Percentiles rank a stretch among this genome's conserved stretches.
These are phyloP conservation scores for Cotesia congregata DNA, from an alignment of 2,888 invertebrate genomes.

Conservation along the genomic window DNA sequence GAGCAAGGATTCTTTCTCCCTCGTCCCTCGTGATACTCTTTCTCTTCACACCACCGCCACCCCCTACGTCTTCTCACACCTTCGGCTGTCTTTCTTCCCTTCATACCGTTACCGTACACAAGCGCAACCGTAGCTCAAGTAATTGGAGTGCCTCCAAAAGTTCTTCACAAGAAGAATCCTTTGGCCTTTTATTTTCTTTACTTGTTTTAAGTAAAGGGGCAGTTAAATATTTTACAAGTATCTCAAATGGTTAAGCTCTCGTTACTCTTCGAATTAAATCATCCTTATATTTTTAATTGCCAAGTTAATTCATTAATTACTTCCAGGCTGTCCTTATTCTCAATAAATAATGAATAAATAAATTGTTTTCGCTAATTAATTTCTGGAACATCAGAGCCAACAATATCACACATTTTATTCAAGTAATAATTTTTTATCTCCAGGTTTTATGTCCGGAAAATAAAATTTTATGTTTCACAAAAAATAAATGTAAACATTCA, in stretches of 20 bases:
- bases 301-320: not conserved
- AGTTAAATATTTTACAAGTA: constrained; percentile 35
- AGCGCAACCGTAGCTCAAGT: constrained; percentile 25
- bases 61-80: constrained; percentile 3
- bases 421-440: not conserved
- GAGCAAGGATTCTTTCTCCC: constrained; percentile 17
- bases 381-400: too few relatives aligned
- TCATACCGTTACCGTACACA: constrained; percentile 12
- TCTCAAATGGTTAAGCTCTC: constrained; percentile 27
- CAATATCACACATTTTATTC: not conserved
- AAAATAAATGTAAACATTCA: constrained; percentile 11
- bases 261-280: constrained; percentile 38
- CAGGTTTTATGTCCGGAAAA: not conserved
- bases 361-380: not conserved
- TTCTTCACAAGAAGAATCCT: constrained; percentile 34
- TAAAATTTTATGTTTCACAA: not conserved
- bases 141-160: constrained; percentile 37
- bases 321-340: not conserved
- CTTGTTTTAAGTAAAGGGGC: constrained; percentile 23
- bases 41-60: not conserved
- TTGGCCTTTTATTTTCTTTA: not conserved
- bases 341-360: not conserved
- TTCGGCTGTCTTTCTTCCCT: not conserved
- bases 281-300: constrained; percentile 13
- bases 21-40: not conserved